Evolutionary conservation across 2,888 invertebrate species (phyloP).

Genomic region (Dorcus parallelipipedus): DNA sequence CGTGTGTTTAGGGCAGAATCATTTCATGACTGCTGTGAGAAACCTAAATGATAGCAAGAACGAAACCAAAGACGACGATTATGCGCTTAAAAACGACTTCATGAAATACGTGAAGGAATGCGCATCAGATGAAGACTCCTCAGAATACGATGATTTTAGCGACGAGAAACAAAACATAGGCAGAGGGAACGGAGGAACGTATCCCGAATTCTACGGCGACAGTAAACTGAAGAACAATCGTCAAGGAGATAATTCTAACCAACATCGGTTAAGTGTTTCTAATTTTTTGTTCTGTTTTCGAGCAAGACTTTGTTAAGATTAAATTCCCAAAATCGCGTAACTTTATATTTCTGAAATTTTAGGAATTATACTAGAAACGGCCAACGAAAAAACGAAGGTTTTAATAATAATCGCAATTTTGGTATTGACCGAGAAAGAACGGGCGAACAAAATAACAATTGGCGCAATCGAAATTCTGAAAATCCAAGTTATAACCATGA

Average conservation of each 20-base stretch:
- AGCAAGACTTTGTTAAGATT: too few relatives aligned
- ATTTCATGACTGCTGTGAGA: too few relatives aligned
- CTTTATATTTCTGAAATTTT: too few relatives aligned
- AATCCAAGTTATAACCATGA: too few relatives aligned
- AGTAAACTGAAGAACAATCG: neutral
- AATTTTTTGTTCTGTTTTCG: neutral
- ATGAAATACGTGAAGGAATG: slow-evolving; percentile 36
- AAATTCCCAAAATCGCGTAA: too few relatives aligned
- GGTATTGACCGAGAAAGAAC: too few relatives aligned
- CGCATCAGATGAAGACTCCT: slow-evolving; percentile 20
- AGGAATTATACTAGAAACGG: neutral
- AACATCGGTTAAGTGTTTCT: too few relatives aligned
- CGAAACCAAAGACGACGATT: neutral
- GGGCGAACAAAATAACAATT: too few relatives aligned
- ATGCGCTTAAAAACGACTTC: slow-evolving; percentile 31
- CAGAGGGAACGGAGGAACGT: slow-evolving; percentile 4
- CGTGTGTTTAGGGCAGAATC: too few relatives aligned
- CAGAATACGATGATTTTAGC: slow-evolving; percentile 3
- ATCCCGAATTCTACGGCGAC: slow-evolving; percentile 8
- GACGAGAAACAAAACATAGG: neutral
- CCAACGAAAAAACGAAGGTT: neutral
- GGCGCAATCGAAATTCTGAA: too few relatives aligned
- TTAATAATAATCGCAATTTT: neutral
- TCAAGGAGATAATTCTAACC: neutral
- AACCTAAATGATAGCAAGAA: too few relatives aligned